Percentiles rank a stretch among this genome's conserved stretches.
Evolutionary conservation across 2,888 invertebrate species (phyloP).

Genomic region (Microctonus brassicae): DNA sequence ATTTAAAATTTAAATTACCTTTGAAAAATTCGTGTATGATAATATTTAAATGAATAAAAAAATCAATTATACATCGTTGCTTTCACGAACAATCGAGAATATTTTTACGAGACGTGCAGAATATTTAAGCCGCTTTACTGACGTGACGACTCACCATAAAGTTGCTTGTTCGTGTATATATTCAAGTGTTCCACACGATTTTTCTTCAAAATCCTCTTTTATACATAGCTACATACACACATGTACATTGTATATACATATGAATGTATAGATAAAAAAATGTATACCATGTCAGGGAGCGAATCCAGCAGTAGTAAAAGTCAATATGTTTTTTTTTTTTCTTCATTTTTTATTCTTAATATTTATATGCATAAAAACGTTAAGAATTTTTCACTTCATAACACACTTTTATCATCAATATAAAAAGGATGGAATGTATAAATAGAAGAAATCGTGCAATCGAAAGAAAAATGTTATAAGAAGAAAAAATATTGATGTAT

Average conservation of each 20-base stretch:
- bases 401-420: background rate
- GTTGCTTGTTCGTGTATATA: background rate
- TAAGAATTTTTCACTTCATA: background rate
- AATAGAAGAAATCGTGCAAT: background rate
- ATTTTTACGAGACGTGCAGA: background rate
- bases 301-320: background rate
- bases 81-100: background rate
- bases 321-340: background rate
- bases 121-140: conserved; percentile 14
- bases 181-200: conserved; percentile 1
- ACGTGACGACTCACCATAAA: conserved; percentile 5
- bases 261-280: background rate
- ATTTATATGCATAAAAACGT: background rate
- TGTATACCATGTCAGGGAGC: background rate
- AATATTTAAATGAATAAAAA: background rate
- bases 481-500: background rate
- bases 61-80: background rate
- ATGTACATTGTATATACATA: background rate
- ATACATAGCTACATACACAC: background rate
- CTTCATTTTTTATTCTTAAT: background rate
- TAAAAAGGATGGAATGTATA: background rate
- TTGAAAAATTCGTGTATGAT: too few relatives aligned
- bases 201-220: background rate
- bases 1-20: too few relatives aligned
- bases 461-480: background rate